phyloP scores from a whole-genome alignment of 2,797 vertebrate genomes.

The Rousettus madagascariensis region DNA sequence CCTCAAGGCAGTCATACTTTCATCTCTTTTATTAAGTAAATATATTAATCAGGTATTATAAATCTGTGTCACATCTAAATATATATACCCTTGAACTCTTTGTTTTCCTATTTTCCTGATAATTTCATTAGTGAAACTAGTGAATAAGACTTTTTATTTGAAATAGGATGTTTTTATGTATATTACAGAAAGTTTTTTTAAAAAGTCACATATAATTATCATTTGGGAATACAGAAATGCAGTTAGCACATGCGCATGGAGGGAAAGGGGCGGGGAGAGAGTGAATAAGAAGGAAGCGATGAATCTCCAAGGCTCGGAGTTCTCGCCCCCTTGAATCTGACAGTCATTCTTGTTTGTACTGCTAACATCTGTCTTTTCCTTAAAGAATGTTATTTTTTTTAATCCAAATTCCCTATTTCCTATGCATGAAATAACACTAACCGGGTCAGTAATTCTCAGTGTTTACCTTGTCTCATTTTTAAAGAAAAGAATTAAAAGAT shows the following conservation, averaged over 20 bases:
- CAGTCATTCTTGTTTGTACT: background rate
- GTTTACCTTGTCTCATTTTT: constrained; percentile 26
- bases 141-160: background rate
- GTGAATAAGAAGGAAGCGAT: background rate
- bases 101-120: background rate
- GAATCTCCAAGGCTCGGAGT: background rate
- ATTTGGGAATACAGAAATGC: background rate
- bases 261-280: background rate
- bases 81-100: background rate
- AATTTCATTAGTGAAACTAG: background rate
- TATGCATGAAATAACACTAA: background rate
- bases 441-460: background rate
- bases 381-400: constrained; percentile 24
- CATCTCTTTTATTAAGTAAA: background rate
- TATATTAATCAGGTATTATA: background rate
- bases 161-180: background rate
- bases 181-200: background rate
- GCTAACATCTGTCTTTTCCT: background rate
- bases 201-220: background rate
- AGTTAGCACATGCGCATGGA: background rate
- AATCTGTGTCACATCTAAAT: background rate
- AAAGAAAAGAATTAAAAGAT: constrained; percentile 6
- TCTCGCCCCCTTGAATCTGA: background rate
- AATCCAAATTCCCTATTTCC: background rate
- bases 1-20: background rate